Evolutionary conservation across 2,888 invertebrate species (phyloP), one percentile per base, ranked within the genome.

Genomic region (Epinotia brunnichana): DNA sequence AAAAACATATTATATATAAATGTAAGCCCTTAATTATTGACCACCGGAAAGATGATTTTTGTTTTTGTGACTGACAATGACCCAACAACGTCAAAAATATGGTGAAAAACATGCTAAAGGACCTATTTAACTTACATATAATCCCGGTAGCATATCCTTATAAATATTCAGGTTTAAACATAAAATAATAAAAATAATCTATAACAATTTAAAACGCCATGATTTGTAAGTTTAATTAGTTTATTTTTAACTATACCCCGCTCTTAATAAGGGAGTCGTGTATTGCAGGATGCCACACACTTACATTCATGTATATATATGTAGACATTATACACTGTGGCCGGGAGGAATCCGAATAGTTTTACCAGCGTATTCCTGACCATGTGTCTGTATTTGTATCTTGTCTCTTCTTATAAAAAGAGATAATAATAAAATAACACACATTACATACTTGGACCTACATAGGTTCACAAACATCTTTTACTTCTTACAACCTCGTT

Each of bases 171-270:
- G 66, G 60, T 53, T 35, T 76, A 71, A 72, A 73, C 59, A 62
- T 41, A 35, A 73, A 68, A 64, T 24, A 3, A 62, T n/a, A 62
- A 24, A 63, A 76, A 73, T 74, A 69, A 63, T 29, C 69, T 74
- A 74, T 75, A 69, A 44, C 70, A 69, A 77, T 74, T 70, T 13
- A 78, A 78, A 74, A 70, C 57, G 69, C 54, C 64, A 56, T 51
- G 53, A n/a, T 11, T 56, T 60, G 35, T 76, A 66, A 21, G 76
- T 82, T 78, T 80, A 78, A 87, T 88, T 85, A 82, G 85, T 88
- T 89, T 87, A 89, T 91, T 83, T 88, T 90, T 90, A 90, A 90
- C 89, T 91, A 91, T 80, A 86, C 90, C 88, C 90, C 82, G 80
- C 80, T 80, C 75, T 77, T 83, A 83, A 86, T 81, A 82, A 85